Conservation (phyloP, 2,113 vertebrate genomes). For the Lepus timidus region DNA sequence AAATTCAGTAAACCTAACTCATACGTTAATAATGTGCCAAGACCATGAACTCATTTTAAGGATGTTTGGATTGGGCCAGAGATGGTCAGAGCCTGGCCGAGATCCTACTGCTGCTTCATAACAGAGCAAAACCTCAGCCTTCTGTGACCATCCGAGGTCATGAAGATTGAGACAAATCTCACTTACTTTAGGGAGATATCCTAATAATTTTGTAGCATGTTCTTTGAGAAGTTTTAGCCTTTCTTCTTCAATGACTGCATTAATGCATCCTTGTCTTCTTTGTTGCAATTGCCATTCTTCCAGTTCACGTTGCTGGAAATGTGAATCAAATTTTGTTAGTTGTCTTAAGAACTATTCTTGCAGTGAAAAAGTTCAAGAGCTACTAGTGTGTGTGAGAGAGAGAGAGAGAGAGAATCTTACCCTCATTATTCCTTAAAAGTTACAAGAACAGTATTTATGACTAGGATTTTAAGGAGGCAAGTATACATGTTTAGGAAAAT, state of each 20-base stretch:
- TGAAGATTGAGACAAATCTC: not conserved
- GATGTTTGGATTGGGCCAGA: not conserved
- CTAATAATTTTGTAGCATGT: slow-evolving; percentile 93
- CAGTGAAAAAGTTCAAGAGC: slow-evolving; percentile 39
- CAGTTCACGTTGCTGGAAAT: slow-evolving; percentile 90
- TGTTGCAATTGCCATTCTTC: slow-evolving; percentile 90
- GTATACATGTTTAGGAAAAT: slow-evolving; percentile 4
- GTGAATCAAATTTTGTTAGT: not conserved
- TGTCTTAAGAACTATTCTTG: not conserved
- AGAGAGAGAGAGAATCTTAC: too few relatives aligned
- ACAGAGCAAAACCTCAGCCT: not conserved
- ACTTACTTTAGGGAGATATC: slow-evolving; percentile 95
- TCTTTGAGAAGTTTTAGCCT: slow-evolving; percentile 93
- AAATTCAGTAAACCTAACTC: not conserved
- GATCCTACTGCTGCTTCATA: not conserved
- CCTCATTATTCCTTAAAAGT: slow-evolving; percentile 14
- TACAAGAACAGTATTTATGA: not conserved
- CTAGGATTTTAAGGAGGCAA: slow-evolving; percentile 23
- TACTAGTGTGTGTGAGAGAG: not conserved
- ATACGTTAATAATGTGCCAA: not conserved
- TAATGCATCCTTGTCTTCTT: slow-evolving; percentile 86
- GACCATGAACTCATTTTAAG: slow-evolving; percentile 24
- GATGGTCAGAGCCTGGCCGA: not conserved
- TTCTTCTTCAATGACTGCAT: slow-evolving; percentile 95
- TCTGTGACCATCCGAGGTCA: not conserved